phyloP scores from a whole-genome alignment of 2,888 invertebrate species.

The Schizotus pectinicornis region DNA sequence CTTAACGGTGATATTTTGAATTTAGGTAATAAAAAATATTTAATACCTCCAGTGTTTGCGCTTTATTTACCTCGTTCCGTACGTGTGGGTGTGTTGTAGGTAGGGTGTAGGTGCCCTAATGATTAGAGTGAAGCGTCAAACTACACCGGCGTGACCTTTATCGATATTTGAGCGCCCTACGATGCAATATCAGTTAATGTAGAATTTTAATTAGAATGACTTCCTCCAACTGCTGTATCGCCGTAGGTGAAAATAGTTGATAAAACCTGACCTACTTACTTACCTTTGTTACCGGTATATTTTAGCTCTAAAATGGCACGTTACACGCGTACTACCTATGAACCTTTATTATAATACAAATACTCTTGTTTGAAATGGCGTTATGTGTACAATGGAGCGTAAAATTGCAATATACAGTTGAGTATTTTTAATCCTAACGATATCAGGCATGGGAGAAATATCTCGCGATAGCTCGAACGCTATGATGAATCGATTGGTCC shows the following conservation, averaged over 20 bases:
- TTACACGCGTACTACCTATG: background rate
- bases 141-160: slow-evolving; percentile 17
- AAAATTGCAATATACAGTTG: too few species aligned
- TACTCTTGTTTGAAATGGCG: too few species aligned
- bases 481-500: too few species aligned
- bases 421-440: too few species aligned
- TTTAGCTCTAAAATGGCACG: background rate
- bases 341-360: too few species aligned
- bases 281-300: background rate
- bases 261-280: slow-evolving; percentile 26
- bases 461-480: too few species aligned
- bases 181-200: slow-evolving; percentile 20
- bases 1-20: slow-evolving; percentile 25
- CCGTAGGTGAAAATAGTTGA: slow-evolving; percentile 20
- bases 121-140: background rate
- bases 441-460: too few species aligned
- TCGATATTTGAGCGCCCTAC: background rate
- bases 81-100: too few species aligned
- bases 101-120: too few species aligned
- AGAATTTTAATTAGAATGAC: slow-evolving; percentile 28
- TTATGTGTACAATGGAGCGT: too few species aligned
- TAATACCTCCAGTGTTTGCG: background rate
- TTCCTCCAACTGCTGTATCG: slow-evolving; percentile 22
- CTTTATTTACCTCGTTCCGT: background rate
- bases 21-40: slow-evolving; percentile 38